Percentiles rank a stretch among this genome's conserved stretches.
phyloP scores from a whole-genome alignment of 35 echinoderm and acorn worm genomes.

The Ophioderma brevispina region DNA sequence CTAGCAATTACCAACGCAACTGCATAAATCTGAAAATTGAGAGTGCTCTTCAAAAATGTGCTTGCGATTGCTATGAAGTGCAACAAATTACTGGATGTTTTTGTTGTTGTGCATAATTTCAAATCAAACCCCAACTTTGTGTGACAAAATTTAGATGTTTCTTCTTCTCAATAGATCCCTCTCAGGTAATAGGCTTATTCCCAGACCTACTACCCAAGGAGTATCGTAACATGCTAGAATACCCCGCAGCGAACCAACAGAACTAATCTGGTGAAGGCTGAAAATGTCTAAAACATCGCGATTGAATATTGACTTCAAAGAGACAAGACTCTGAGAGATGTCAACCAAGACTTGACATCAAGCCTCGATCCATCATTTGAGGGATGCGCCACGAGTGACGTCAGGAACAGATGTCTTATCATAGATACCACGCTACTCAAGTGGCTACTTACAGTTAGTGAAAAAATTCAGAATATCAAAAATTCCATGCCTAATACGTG shows the following conservation, averaged over 20 bases:
- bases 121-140: too few relatives aligned
- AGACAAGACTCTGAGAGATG: slow-evolving; percentile 76
- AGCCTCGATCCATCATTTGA: slow-evolving; percentile 86
- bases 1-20: too few relatives aligned
- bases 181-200: slow-evolving; percentile 93
- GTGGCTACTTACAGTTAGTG: slow-evolving; percentile 88
- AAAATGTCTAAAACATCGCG: slow-evolving; percentile 87
- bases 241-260: slow-evolving; percentile 75
- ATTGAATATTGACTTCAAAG: slow-evolving; percentile 98
- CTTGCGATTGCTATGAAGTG: too few relatives aligned
- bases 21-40: too few relatives aligned
- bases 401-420: slow-evolving; percentile 84
- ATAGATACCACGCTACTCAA: slow-evolving; percentile 98
- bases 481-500: too few relatives aligned
- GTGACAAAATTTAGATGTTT: too few relatives aligned
- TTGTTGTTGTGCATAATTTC: too few relatives aligned
- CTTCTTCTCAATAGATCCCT: slow-evolving; percentile 72
- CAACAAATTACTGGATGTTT: too few relatives aligned
- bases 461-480: too few relatives aligned
- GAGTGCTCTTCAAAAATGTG: too few relatives aligned
- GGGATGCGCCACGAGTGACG: slow-evolving; percentile 76
- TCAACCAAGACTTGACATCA: slow-evolving; percentile 58
- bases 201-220: slow-evolving; percentile 88
- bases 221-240: slow-evolving; percentile 85
- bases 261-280: slow-evolving; percentile 68